Evolutionary conservation across 2,113 vertebrate genomes (phyloP).

Genomic region (Orthonyx spaldingii): DNA sequence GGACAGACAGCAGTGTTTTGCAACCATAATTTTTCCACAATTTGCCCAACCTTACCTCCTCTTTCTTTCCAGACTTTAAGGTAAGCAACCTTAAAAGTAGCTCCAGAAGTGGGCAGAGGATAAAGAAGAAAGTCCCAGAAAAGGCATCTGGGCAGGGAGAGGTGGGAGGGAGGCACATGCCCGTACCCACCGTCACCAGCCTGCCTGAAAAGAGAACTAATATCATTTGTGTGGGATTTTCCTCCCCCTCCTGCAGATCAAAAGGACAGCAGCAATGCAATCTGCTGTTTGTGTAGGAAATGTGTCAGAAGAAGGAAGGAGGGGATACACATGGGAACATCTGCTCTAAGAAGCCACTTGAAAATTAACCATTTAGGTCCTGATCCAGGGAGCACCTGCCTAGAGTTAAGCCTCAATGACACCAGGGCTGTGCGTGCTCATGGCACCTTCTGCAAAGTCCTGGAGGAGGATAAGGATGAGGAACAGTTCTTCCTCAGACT

Average conservation of each 20-base stretch:
- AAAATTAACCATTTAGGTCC: conserved; percentile 50
- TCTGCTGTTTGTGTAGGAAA: conserved; percentile 69
- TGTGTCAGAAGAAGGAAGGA: conserved; percentile 67
- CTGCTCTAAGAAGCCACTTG: conserved; percentile 60
- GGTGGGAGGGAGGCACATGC: conserved; percentile 17
- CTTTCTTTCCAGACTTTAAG: background rate
- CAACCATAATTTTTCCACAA: background rate
- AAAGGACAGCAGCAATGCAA: conserved; percentile 66
- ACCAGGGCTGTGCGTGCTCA: fast-evolving
- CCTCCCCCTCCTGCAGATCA: conserved; percentile 57
- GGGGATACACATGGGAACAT: conserved; percentile 61
- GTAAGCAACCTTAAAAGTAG: background rate
- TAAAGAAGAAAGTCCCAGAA: background rate
- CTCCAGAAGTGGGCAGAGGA: background rate
- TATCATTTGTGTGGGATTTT: conserved; percentile 58
- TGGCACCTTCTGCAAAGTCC: background rate
- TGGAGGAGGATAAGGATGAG: background rate
- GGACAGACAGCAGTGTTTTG: background rate
- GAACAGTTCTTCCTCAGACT: background rate
- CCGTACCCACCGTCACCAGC: background rate
- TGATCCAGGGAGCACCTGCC: conserved; percentile 8
- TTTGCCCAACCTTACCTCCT: background rate
- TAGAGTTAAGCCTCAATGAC: background rate
- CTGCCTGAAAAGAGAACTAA: conserved; percentile 41
- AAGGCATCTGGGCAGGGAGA: background rate